Conservation (phyloP, 53 echinoderm and acorn worm genomes). For the Mesocentrotus franciscanus region DNA sequence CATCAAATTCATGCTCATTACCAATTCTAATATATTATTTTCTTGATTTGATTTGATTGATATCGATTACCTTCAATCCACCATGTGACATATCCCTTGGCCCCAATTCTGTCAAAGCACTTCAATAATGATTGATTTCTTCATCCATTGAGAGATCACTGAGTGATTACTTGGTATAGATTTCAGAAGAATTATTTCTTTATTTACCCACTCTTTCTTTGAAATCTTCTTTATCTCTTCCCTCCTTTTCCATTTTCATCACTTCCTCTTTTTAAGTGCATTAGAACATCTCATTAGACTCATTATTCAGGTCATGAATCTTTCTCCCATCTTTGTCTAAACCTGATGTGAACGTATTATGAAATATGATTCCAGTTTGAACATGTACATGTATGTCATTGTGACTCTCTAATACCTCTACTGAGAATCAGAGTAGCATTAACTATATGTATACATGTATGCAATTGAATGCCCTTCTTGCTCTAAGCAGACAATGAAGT, state of each 20-base stretch:
- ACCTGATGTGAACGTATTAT: background rate
- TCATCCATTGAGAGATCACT: background rate
- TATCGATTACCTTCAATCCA: background rate
- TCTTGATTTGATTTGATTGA: background rate
- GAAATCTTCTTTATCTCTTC: background rate
- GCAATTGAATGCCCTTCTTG: background rate
- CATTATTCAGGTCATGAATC: background rate
- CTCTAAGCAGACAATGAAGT: background rate
- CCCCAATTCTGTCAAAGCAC: constrained; percentile 17
- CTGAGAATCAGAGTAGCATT: background rate
- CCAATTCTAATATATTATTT: constrained; percentile 23
- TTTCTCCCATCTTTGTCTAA: background rate
- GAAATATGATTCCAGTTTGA: background rate
- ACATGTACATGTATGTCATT: background rate
- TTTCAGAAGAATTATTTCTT: background rate
- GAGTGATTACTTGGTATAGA: constrained; percentile 13
- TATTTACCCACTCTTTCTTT: background rate
- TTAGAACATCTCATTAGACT: background rate
- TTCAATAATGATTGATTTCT: background rate
- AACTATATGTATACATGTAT: background rate
- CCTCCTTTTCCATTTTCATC: background rate
- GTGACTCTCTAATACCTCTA: background rate
- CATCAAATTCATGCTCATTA: constrained; percentile 1
- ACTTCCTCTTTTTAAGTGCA: too few species aligned
- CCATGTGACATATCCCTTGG: background rate